Evolutionary conservation across 92 coral and sea anemone species (phyloP).

Genomic region (Parazoanthus swiftii): DNA sequence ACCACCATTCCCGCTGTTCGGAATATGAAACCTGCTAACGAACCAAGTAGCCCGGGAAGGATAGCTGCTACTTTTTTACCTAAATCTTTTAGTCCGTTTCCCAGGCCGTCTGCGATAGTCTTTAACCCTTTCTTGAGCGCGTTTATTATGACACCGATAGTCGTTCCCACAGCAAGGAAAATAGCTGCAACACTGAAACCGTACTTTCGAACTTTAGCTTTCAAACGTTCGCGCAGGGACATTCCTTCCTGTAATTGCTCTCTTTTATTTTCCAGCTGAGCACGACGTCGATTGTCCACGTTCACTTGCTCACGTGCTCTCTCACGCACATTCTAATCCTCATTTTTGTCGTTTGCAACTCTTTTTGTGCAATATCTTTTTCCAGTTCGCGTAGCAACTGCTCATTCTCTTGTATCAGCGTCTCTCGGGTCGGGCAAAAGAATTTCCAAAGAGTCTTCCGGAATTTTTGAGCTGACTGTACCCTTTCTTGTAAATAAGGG

Average conservation of each 20-base stretch:
- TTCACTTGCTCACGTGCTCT: not conserved
- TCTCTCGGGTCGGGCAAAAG: too few species aligned
- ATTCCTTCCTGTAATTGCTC: not conserved
- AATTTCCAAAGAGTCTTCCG: too few species aligned
- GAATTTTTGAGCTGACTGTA: too few species aligned
- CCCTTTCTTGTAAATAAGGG: too few species aligned
- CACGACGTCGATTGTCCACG: not conserved
- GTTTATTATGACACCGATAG: not conserved
- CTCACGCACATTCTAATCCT: not conserved
- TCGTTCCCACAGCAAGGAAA: not conserved
- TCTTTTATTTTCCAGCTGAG: not conserved
- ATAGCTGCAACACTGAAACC: not conserved
- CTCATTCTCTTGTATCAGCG: too few species aligned
- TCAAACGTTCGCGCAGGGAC: not conserved
- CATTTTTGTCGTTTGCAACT: too few species aligned
- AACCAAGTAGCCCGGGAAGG: not conserved
- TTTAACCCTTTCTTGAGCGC: not conserved
- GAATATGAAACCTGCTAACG: not conserved
- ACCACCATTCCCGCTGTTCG: not conserved
- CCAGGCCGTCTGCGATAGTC: not conserved
- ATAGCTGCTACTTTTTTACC: not conserved
- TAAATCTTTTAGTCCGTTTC: not conserved
- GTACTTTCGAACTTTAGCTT: not conserved
- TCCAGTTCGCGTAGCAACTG: too few species aligned
- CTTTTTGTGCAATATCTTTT: too few species aligned